These are phyloP conservation scores for Amblyopsis rosae DNA, from an alignment of 2,113 vertebrate genomes.

Conservation along the genomic window DNA sequence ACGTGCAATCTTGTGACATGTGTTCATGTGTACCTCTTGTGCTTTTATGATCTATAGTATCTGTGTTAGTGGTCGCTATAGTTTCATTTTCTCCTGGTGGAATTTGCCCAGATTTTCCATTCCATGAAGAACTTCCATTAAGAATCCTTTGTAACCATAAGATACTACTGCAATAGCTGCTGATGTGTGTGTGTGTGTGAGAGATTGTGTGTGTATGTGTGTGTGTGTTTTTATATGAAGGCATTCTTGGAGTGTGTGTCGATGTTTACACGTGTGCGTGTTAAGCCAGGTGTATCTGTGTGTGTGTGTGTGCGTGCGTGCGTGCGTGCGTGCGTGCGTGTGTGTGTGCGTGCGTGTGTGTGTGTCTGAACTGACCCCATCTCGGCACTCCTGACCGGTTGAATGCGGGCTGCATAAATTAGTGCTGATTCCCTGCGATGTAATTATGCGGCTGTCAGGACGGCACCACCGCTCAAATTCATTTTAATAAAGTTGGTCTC, in stretches of 20 bases:
- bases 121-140: conserved; percentile 2
- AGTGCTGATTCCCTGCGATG: conserved; percentile 98
- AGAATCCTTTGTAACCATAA: too few species aligned
- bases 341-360: conserved; percentile 11
- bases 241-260: conserved; percentile 12
- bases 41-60: background rate
- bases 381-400: conserved; percentile 89
- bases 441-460: conserved; percentile 99
- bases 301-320: background rate
- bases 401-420: conserved; percentile 96
- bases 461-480: conserved; percentile 96
- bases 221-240: conserved; percentile 14
- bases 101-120: conserved; percentile 7
- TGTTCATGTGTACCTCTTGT: too few species aligned
- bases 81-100: conserved; percentile 20
- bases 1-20: too few species aligned
- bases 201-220: conserved; percentile 13
- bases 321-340: conserved; percentile 21
- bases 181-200: conserved; percentile 57
- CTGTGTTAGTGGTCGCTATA: background rate
- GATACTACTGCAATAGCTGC: conserved; percentile 75
- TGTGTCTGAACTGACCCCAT: conserved; percentile 70
- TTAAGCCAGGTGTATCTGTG: background rate
- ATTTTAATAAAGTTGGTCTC: conserved; percentile 99
- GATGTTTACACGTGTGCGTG: conserved; percentile 12